Conservation (phyloP, 2,797 vertebrate genomes). For the Pseudomugil gertrudae region DNA sequence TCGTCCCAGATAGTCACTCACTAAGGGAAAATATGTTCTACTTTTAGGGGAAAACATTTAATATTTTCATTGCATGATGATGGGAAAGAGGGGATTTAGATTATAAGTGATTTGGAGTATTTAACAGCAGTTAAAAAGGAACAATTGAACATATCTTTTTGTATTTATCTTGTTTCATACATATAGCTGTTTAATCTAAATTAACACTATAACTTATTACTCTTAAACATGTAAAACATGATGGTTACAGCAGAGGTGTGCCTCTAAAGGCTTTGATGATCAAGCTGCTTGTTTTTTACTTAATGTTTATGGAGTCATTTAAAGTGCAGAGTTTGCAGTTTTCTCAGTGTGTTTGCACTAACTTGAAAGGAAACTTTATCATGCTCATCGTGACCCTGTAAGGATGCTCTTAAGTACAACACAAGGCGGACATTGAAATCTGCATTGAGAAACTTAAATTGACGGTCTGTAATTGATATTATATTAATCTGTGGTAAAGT, state of each 20-base stretch:
- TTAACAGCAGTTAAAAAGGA: not conserved
- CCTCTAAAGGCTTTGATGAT: not conserved
- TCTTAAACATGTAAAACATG: conserved; percentile 22
- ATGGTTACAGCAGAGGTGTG: conserved; percentile 6
- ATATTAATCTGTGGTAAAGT: no score
- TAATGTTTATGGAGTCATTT: not conserved
- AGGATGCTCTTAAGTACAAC: not conserved
- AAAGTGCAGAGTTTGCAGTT: conserved; percentile 13
- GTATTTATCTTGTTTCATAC: not conserved
- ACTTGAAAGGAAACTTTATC: no score
- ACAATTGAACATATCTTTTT: not conserved
- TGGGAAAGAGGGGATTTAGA: not conserved
- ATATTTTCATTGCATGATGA: not conserved
- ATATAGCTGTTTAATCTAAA: no score
- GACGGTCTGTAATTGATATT: no score
- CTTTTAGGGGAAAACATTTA: conserved; percentile 6
- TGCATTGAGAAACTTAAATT: no score
- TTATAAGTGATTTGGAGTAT: not conserved
- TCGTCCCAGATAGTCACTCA: conserved; percentile 70
- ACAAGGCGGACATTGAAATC: no score
- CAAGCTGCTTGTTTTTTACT: not conserved
- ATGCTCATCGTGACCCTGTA: no score
- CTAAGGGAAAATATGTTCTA: not conserved
- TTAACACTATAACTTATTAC: conserved; percentile 43
- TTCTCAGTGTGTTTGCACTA: no score